Evolutionary conservation across 2,113 vertebrate species (phyloP).

Genomic region (Paratilapia polleni): DNA sequence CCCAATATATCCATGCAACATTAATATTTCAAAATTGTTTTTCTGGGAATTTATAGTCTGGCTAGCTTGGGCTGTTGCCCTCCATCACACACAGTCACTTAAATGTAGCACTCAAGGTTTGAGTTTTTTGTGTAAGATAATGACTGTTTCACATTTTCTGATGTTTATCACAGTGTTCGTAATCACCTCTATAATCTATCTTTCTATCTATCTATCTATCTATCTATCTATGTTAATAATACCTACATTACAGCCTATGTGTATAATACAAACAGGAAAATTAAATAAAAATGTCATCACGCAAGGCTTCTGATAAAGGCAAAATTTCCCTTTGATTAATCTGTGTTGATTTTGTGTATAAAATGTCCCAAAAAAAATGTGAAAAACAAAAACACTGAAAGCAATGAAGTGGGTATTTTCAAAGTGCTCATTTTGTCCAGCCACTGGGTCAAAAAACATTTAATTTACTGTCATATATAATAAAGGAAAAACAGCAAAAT

Average conservation of each 20-base stretch:
- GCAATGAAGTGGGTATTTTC: accelerated
- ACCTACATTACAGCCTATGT: not conserved
- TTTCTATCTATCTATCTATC: not conserved
- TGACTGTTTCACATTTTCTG: conserved; percentile 7
- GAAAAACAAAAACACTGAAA: not conserved
- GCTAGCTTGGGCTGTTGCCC: conserved; percentile 31
- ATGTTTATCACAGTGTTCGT: not conserved
- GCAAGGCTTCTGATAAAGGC: not conserved
- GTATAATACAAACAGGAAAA: not conserved
- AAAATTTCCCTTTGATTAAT: not conserved
- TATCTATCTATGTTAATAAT: not conserved
- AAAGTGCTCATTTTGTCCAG: not conserved
- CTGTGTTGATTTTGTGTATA: not conserved
- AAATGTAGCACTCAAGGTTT: conserved; percentile 14
- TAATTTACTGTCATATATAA: not conserved
- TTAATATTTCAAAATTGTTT: conserved; percentile 74
- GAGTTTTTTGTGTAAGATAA: not conserved
- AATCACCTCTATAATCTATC: not conserved
- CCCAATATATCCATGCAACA: conserved; percentile 71
- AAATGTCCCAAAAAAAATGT: accelerated
- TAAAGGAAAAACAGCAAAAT: not conserved
- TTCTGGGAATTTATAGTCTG: conserved; percentile 61
- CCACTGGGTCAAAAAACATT: not conserved
- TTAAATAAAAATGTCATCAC: not conserved
- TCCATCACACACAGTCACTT: conserved; percentile 34